A percentile compares a stretch with the other conserved stretches of the same genome.
Evolutionary conservation across 92 coral and sea anemone genomes (phyloP).

Genomic region (Palythoa heliodiscus): DNA sequence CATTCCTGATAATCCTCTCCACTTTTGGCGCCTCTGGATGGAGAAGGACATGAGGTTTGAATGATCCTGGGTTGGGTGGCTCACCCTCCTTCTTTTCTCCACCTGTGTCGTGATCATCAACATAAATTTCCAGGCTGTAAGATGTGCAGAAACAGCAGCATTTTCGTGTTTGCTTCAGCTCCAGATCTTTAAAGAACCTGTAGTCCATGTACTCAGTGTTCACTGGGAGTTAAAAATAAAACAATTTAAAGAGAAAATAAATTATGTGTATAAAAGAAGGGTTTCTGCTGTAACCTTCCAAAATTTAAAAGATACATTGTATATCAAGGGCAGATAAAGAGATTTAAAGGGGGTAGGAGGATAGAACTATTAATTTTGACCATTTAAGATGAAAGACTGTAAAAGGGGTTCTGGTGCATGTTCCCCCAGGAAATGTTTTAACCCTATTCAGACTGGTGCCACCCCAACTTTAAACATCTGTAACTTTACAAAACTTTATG

Average conservation of each 20-base stretch:
- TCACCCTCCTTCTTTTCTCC: constrained; percentile 83
- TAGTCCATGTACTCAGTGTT: constrained; percentile 97
- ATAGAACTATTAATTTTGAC: too few relatives aligned
- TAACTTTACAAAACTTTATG: too few relatives aligned
- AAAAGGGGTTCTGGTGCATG: too few relatives aligned
- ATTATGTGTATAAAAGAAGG: not conserved
- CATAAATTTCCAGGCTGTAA: constrained; percentile 81
- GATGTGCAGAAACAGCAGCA: constrained; percentile 92
- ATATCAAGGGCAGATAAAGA: too few relatives aligned
- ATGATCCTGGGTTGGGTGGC: constrained; percentile 87
- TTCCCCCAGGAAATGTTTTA: too few relatives aligned
- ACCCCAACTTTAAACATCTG: too few relatives aligned
- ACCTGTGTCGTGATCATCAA: constrained; percentile 86
- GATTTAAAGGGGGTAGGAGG: too few relatives aligned
- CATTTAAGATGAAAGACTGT: too few relatives aligned
- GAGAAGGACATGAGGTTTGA: constrained; percentile 90
- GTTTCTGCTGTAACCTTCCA: too few relatives aligned
- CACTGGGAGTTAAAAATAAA: constrained; percentile 44
- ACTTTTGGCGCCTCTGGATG: constrained; percentile 97
- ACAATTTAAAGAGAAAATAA: too few relatives aligned
- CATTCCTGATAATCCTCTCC: constrained; percentile 89
- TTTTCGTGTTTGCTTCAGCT: constrained; percentile 82
- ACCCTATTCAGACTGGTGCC: too few relatives aligned
- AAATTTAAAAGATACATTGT: too few relatives aligned
- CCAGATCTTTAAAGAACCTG: constrained; percentile 96